A percentile compares a stretch with the other conserved stretches of the same genome.
Evolutionary conservation across 1,140 invertebrate species (phyloP).

Genomic region (Chlorops oryzae): DNA sequence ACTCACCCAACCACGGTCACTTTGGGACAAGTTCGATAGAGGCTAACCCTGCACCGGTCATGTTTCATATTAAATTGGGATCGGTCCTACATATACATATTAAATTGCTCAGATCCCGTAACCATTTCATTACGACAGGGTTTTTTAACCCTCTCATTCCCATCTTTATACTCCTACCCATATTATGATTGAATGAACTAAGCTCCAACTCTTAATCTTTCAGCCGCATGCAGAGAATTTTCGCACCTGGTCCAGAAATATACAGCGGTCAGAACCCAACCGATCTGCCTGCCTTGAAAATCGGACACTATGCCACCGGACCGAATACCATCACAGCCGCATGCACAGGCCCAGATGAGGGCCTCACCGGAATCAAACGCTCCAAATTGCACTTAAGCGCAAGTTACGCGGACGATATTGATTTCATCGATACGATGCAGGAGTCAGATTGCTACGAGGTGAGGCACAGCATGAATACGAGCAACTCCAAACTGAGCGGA

Average conservation of each 20-base stretch:
- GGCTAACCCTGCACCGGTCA: no score
- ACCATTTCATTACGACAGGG: no score
- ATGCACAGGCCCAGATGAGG: slow-evolving; percentile 70
- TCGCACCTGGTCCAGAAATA: slow-evolving; percentile 50
- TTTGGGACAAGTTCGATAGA: no score
- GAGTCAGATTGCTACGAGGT: slow-evolving; percentile 52
- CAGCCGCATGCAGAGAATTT: slow-evolving; percentile 39
- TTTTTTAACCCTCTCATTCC: background rate
- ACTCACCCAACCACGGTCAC: no score
- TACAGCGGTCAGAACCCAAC: slow-evolving; percentile 61
- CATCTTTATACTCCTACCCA: background rate
- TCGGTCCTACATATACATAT: no score
- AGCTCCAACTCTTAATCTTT: no score
- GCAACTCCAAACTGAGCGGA: no score
- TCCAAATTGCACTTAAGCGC: slow-evolving; percentile 60
- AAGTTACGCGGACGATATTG: slow-evolving; percentile 60
- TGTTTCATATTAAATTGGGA: no score
- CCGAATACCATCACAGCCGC: slow-evolving; percentile 56
- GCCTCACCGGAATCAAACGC: slow-evolving; percentile 65
- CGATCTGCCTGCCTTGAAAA: slow-evolving; percentile 56
- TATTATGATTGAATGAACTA: background rate
- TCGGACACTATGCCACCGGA: slow-evolving; percentile 53
- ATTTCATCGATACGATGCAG: slow-evolving; percentile 67
- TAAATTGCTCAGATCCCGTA: no score
- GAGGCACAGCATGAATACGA: slow-evolving; percentile 34